Evolutionary conservation across 2,888 invertebrate species (phyloP), one percentile per base, ranked within the genome.

Genomic region (Labia minor): DNA sequence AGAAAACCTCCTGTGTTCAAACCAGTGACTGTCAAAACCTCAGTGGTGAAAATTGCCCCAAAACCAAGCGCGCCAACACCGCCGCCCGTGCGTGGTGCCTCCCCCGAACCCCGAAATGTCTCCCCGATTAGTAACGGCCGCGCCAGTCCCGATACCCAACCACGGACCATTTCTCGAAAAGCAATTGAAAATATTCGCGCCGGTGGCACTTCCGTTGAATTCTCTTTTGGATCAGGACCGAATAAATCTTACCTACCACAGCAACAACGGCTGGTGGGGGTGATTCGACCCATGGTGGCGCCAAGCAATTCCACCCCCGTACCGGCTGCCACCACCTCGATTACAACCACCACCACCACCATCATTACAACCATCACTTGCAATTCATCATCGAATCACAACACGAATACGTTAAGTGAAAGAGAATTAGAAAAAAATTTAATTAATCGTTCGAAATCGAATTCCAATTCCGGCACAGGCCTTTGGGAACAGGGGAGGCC

Each of bases 391-490:
- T 65, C 65, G 14, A 67, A 66, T 61, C 37, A 62, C 6, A 64
- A 64, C 19, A 33, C 68, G 16, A 66, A 70, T 33, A 61, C 65
- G 11, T 77, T 86, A 66, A 85, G 85, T 63, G 81, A 82, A 68
- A 78, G 83, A 66, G 87, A 86, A 76, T 82, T 85, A 66, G 86
- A 86, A 74, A 87, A 87, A 75, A 87, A 87, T 77, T 77, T 84
- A 62, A 86, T 85, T 68, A 87, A 87, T 77, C 81, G 82, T 70
- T 83, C 83, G 68, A 86, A 86, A 75, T 84, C 82, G 65, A 78
- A 80, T 70, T 79, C 78, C n/a, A 71, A 72, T 11, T 81, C 71
- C 65, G 68, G 63, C 66, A 68, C 74, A 37, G 77, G 73, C 61
- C 73, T 77, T 68, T 77, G 79, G 80, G 78, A 78, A 67, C 74